Evolutionary conservation across 1,140 invertebrate species (phyloP).

Genomic region (Tenebrio molitor): DNA sequence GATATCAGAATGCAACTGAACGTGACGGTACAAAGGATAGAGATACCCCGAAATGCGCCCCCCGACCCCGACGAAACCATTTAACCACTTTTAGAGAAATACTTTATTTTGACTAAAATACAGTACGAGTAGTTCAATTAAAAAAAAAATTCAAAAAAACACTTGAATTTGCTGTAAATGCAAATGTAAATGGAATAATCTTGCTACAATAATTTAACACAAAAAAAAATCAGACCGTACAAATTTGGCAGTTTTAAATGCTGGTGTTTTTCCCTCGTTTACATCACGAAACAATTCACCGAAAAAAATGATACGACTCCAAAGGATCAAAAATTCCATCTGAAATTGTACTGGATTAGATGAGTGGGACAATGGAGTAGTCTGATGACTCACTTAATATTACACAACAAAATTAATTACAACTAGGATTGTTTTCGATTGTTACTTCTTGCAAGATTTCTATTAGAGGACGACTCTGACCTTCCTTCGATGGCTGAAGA

Average conservation of each 20-base stretch:
- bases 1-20: conserved; percentile 70
- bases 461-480: conserved; percentile 56
- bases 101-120: conserved; percentile 41
- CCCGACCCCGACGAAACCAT: conserved; percentile 16
- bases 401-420: conserved; percentile 30
- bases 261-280: conserved; percentile 26
- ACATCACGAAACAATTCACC: conserved; percentile 15
- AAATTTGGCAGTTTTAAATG: conserved; percentile 39
- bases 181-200: conserved; percentile 39
- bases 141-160: conserved; percentile 23
- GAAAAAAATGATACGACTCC: conserved; percentile 7
- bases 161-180: conserved; percentile 36
- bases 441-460: conserved; percentile 53
- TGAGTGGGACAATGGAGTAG: not conserved
- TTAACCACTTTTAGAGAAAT: conserved; percentile 33
- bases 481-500: conserved; percentile 54
- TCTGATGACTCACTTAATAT: conserved; percentile 1
- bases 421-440: conserved; percentile 44
- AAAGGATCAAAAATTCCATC: conserved; percentile 22
- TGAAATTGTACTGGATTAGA: not conserved
- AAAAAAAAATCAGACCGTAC: conserved; percentile 16
- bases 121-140: conserved; percentile 16
- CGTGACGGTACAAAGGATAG: conserved; percentile 67
- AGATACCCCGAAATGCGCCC: conserved; percentile 41
- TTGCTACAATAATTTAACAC: conserved; percentile 41